phyloP scores from a whole-genome alignment of 2,888 invertebrate species.

The Trypoxylon attenuatum region DNA sequence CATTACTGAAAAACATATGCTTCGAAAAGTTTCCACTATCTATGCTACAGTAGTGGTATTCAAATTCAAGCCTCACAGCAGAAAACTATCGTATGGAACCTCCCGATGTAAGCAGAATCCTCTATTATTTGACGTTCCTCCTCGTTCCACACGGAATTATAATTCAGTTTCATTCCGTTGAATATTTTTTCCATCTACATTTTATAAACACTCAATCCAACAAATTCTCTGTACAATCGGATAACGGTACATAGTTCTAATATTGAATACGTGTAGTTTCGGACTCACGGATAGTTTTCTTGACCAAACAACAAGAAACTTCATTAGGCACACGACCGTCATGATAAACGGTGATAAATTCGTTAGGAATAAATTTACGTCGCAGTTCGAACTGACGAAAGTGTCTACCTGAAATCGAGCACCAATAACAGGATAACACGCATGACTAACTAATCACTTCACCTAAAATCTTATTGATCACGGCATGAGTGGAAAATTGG shows the following conservation, averaged over 20 bases:
- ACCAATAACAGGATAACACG: no score
- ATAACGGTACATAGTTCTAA: no score
- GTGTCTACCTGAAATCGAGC: no score
- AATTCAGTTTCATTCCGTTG: conserved; percentile 9
- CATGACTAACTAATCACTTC: no score
- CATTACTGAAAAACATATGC: conserved; percentile 1
- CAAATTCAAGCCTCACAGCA: neutral
- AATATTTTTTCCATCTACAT: conserved; percentile 6
- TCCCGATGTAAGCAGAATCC: neutral
- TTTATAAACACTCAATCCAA: no score
- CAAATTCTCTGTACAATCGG: no score
- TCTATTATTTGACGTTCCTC: conserved; percentile 17
- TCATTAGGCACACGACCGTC: neutral
- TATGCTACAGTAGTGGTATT: neutral
- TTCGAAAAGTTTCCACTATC: neutral
- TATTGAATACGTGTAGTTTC: no score
- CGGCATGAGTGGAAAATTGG: no score
- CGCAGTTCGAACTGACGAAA: neutral
- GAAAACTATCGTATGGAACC: neutral
- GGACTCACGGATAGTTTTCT: no score
- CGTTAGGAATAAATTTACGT: neutral
- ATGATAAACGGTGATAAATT: neutral
- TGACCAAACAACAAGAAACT: no score
- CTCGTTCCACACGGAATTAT: conserved; percentile 12
- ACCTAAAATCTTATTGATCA: no score